These are phyloP conservation scores for Saimiri boliviensis DNA, from an alignment of 2,113 vertebrate species.

Conservation along the genomic window DNA sequence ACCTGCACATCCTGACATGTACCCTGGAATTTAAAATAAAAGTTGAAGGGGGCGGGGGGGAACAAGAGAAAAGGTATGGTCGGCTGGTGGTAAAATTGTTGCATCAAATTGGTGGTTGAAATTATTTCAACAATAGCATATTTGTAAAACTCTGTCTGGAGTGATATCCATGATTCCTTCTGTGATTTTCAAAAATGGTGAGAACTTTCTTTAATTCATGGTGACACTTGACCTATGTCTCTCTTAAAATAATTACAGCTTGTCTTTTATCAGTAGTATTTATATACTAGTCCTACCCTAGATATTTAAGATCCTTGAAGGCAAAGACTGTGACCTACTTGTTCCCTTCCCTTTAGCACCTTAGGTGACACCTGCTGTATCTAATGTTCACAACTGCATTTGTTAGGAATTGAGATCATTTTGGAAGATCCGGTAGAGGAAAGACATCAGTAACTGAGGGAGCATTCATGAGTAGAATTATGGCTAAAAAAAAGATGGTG, in stretches of 20 bases:
- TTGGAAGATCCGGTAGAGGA: background rate
- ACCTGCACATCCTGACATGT: no score
- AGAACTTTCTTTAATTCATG: background rate
- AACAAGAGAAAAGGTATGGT: background rate
- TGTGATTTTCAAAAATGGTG: background rate
- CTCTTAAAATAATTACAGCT: background rate
- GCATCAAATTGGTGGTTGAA: background rate
- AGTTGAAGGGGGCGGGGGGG: no score
- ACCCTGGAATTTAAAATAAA: no score
- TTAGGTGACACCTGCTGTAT: fast-evolving
- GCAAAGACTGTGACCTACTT: background rate
- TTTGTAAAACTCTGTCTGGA: background rate
- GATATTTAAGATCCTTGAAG: background rate
- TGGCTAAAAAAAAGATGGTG: background rate
- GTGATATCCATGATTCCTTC: background rate
- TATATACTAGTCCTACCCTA: background rate
- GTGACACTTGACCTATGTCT: background rate
- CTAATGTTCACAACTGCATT: no score
- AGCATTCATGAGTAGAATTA: background rate
- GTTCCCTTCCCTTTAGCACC: background rate
- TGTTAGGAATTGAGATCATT: background rate
- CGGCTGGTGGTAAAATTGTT: background rate
- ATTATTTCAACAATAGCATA: background rate
- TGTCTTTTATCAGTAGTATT: background rate
- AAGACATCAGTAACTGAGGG: background rate